Evolutionary conservation across 2,888 invertebrate genomes (phyloP).

Genomic region (Silvanus unidentatus): DNA sequence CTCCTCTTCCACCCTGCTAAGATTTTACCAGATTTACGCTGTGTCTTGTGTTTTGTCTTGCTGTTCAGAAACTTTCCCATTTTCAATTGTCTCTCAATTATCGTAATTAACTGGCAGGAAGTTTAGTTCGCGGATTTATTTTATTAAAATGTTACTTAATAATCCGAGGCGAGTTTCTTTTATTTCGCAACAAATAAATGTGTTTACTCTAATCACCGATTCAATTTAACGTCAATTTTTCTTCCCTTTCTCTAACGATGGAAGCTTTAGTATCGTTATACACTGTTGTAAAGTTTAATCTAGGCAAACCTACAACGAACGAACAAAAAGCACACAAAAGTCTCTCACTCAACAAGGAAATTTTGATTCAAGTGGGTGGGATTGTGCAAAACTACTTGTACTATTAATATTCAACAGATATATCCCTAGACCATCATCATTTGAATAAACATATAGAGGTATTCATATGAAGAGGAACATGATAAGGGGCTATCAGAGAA

Average conservation of each 20-base stretch:
- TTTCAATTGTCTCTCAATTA: conserved; percentile 37
- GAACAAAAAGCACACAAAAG: too few relatives aligned
- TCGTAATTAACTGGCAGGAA: conserved; percentile 37
- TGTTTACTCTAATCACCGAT: too few relatives aligned
- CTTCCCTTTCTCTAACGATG: too few relatives aligned
- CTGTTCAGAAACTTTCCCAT: conserved; percentile 9
- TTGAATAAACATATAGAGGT: conserved; percentile 32
- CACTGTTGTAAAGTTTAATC: too few relatives aligned
- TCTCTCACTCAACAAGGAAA: too few relatives aligned
- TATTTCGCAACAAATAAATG: too few relatives aligned
- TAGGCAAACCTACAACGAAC: too few relatives aligned
- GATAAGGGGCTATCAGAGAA: conserved; percentile 25
- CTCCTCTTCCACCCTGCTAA: background rate
- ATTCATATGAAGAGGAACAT: conserved; percentile 20
- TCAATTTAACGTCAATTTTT: too few relatives aligned
- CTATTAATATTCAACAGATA: conserved; percentile 28
- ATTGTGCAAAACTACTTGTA: conserved; percentile 12
- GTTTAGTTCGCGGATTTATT: conserved; percentile 26
- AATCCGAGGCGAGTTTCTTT: conserved; percentile 30
- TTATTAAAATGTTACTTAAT: conserved; percentile 28
- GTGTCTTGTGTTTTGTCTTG: too few relatives aligned
- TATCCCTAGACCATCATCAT: conserved; percentile 21
- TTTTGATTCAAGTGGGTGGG: too few relatives aligned
- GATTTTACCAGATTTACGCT: background rate
- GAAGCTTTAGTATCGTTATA: too few relatives aligned